Conservation (phyloP, 2,113 vertebrate species). For the Cynoglossus semilaevis region DNA sequence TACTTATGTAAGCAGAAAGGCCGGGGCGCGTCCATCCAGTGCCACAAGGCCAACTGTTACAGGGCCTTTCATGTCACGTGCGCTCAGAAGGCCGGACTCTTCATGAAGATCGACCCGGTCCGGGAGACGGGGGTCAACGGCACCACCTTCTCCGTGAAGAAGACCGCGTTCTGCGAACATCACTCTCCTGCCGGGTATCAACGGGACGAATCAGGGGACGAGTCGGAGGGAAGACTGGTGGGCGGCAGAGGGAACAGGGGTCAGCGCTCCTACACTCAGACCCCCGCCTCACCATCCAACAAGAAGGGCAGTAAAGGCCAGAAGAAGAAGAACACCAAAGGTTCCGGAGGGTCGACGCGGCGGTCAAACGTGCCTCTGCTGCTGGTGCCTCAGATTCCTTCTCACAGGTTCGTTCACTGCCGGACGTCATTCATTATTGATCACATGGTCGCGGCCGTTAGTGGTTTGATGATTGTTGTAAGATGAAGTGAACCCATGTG, state of each 20-base stretch:
- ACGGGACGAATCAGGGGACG: constrained; percentile 67
- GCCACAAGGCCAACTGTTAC: constrained; percentile 98
- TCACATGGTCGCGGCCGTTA: no score
- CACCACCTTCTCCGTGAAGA: constrained; percentile 95
- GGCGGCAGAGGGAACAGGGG: constrained; percentile 74
- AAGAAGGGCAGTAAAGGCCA: constrained; percentile 79
- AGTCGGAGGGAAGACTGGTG: constrained; percentile 72
- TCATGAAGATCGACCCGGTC: constrained; percentile 98
- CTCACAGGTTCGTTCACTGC: constrained; percentile 80
- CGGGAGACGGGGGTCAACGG: constrained; percentile 88
- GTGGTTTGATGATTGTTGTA: not conserved
- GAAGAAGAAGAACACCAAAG: constrained; percentile 87
- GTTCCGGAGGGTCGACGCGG: constrained; percentile 64
- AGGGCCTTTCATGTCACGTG: constrained; percentile 97
- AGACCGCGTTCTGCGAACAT: constrained; percentile 92
- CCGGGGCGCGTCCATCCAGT: constrained; percentile 94
- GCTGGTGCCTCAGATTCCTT: constrained; percentile 90
- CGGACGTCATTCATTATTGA: not conserved
- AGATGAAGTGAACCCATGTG: no score
- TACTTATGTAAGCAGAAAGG: constrained; percentile 97
- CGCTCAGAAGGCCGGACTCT: constrained; percentile 91
- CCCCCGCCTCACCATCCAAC: constrained; percentile 59
- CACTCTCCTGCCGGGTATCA: constrained; percentile 83
- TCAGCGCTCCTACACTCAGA: constrained; percentile 75
- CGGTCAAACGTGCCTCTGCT: constrained; percentile 79